Evolutionary conservation across 2,113 vertebrate genomes (phyloP).

Genomic region (Columba janthina): DNA sequence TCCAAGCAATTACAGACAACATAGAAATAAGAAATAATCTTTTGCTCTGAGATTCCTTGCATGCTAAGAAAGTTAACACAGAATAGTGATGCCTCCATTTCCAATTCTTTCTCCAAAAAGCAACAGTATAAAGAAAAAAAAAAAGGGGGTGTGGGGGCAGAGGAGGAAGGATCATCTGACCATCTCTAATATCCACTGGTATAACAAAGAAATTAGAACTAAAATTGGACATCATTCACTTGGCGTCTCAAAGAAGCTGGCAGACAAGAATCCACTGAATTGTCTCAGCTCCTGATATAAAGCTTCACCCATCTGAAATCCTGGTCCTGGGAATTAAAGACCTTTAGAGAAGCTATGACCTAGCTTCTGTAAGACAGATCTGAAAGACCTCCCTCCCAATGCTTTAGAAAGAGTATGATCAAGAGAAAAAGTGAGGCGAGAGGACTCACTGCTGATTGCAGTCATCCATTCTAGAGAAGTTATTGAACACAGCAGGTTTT

Average conservation of each 20-base stretch:
- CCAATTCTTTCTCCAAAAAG: not conserved
- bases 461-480: not conserved
- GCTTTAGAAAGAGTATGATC: not conserved
- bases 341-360: not conserved
- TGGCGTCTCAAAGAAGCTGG: not conserved
- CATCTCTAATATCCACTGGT: not conserved
- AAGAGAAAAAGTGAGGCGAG: not conserved
- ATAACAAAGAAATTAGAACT: not conserved
- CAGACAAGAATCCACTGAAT: not conserved
- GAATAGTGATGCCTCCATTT: not conserved
- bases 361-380: not conserved
- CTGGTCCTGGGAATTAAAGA: not conserved
- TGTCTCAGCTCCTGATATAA: not conserved
- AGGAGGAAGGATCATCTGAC: not conserved
- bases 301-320: not conserved
- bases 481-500: not conserved
- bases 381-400: not conserved
- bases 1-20: not conserved
- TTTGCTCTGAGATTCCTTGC: not conserved
- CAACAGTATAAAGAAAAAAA: not conserved
- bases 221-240: not conserved
- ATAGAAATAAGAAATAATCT: not conserved
- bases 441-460: not conserved
- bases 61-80: not conserved
- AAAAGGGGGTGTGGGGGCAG: accelerated